Conservation (phyloP, 2,888 invertebrate species). For the Lepidochitona cinerea region DNA sequence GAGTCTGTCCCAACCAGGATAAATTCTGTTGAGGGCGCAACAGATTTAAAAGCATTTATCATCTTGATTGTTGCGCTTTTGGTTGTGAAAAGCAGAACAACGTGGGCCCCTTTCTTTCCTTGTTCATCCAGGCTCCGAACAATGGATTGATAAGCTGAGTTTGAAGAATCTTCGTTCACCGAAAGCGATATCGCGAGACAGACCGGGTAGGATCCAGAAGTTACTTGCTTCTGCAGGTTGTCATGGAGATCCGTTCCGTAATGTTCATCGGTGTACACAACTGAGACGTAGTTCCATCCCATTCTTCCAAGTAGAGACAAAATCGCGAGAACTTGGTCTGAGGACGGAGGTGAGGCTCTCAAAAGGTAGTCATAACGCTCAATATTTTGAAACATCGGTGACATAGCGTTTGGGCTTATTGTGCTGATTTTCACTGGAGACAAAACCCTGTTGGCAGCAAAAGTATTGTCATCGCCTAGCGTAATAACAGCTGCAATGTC, state of each 20-base stretch:
- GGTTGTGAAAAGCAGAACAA: slow-evolving; percentile 61
- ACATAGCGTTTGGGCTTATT: slow-evolving; percentile 55
- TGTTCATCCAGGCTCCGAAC: slow-evolving; percentile 22
- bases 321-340: slow-evolving; percentile 51
- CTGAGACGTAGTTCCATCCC: slow-evolving; percentile 68
- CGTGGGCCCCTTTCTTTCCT: slow-evolving; percentile 37
- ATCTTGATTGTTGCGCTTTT: slow-evolving; percentile 23
- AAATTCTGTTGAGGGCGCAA: slow-evolving; percentile 41
- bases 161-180: neutral
- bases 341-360: slow-evolving; percentile 54
- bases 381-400: slow-evolving; percentile 40
- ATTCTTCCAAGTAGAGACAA: slow-evolving; percentile 62
- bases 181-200: neutral
- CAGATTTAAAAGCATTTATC: slow-evolving; percentile 39
- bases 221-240: neutral
- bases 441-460: slow-evolving; percentile 71
- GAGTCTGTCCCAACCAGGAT: slow-evolving; percentile 53
- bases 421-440: slow-evolving; percentile 74
- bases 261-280: slow-evolving; percentile 51
- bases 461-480: slow-evolving; percentile 47
- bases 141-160: neutral
- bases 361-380: slow-evolving; percentile 51
- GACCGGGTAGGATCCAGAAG: neutral
- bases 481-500: slow-evolving; percentile 63
- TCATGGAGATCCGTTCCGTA: neutral